phyloP scores from a whole-genome alignment of 2,888 invertebrate genomes.

The Phengaris alcon region DNA sequence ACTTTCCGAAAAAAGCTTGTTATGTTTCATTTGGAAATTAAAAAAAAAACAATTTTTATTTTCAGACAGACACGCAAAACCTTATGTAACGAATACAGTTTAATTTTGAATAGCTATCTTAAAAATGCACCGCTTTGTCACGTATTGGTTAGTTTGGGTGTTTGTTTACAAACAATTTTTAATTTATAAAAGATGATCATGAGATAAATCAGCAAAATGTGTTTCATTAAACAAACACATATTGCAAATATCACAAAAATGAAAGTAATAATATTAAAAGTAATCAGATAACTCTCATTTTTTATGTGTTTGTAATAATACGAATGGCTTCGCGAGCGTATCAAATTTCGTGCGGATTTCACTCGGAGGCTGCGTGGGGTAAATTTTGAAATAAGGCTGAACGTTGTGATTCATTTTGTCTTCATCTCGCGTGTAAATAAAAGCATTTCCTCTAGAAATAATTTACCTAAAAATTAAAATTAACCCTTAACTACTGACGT shows the following conservation, averaged over 20 bases:
- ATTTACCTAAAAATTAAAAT: no score
- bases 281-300: slow-evolving; percentile 10
- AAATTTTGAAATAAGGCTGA: neutral
- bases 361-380: neutral
- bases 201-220: neutral
- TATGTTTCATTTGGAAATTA: no score
- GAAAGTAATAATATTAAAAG: neutral
- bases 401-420: neutral
- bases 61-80: no score
- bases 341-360: neutral
- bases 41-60: no score
- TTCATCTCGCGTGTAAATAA: neutral
- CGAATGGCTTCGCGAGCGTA: neutral
- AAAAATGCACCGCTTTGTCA: no score
- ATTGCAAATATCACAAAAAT: neutral
- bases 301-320: slow-evolving; percentile 9
- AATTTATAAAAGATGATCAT: no score
- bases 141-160: no score
- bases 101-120: no score
- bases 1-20: no score
- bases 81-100: no score
- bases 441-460: neutral
- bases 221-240: neutral
- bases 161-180: no score
- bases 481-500: no score